phyloP scores from a whole-genome alignment of 2,113 vertebrate species.

The Labeo catla region DNA sequence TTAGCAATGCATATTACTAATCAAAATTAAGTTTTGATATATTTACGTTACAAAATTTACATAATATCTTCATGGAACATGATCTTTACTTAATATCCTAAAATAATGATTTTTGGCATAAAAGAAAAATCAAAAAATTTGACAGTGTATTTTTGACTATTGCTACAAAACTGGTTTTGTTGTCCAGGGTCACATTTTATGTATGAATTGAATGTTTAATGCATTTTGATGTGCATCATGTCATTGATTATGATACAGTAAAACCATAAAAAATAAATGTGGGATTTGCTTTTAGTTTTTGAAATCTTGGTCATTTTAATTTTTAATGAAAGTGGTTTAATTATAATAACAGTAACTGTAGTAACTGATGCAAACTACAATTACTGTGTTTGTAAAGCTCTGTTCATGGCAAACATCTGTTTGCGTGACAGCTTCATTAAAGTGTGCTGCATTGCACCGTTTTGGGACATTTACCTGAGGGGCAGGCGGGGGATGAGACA shows the following conservation, averaged over 20 bases:
- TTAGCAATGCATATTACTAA: too few species aligned
- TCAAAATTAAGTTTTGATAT: too few species aligned
- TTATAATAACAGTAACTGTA: background rate
- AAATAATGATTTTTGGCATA: too few species aligned
- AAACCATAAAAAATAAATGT: background rate
- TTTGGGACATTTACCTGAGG: background rate
- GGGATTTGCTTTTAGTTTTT: background rate
- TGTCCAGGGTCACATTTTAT: too few species aligned
- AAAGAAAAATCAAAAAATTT: too few species aligned
- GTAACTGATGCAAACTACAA: background rate
- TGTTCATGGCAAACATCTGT: slow-evolving; percentile 11
- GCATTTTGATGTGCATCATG: background rate
- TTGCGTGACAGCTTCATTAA: slow-evolving; percentile 50
- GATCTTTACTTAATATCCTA: too few species aligned
- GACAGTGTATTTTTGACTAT: too few species aligned
- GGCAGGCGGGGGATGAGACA: slow-evolving; percentile 24
- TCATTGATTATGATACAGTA: background rate
- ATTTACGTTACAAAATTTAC: too few species aligned
- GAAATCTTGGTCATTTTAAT: background rate
- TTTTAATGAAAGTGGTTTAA: background rate
- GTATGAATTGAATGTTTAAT: background rate
- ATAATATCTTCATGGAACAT: too few species aligned
- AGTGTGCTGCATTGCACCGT: background rate
- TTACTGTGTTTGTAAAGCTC: background rate
- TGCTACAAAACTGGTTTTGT: too few species aligned